Base-by-base conservation (phyloP, 2,113 vertebrate genomes). In the Sturnira hondurensis region DNA sequence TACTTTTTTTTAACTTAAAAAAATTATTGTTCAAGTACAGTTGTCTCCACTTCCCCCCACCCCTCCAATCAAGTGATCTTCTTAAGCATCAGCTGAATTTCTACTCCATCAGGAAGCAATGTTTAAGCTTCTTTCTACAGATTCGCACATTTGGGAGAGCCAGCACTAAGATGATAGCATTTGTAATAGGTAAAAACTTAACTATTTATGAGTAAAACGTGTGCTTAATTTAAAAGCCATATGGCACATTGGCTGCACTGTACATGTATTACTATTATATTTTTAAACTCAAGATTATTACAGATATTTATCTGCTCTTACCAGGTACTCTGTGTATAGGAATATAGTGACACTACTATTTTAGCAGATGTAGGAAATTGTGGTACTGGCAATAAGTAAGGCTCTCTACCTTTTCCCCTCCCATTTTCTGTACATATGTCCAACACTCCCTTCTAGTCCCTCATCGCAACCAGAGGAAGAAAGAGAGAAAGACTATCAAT, bases 291-390 rank as follows among this genome's bases (percentile, higher is more conserved):
- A 83, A 70, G 6, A 20, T 86, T 78, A 58, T 86, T 74, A 45
- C 19, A 67, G 86, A 36, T 31, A 77, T 24, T 91, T 85, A 73
- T 96, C 43, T 87, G 56, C 91, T 81, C 81, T 63, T 65, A 38
- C 20, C 45, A 52, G 74, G 56, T 63, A 71, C 4, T 86, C 70
- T 85, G 43, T 28, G 2, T 61, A 13, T 52, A 87, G 52, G 28
- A 80, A 76, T 33, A 78, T 2, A 92, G 58, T 89, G n/a, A 71
- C 63, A 86, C 47, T 74, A 85, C 63, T 89, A 45, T n/a, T 68
- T 86, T 83, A 88, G 65, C 73, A 93, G 63, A 70, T 41, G n/a
- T 78, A 93, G 86, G 73, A 95, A 95, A 93, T 2, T 78, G 47
- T 68, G 76, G 88, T 81, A 85, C 61, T 74, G 36, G 36, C 52